Evolutionary conservation across 2,113 vertebrate genomes (phyloP).

Genomic region (Chrysemys picta): DNA sequence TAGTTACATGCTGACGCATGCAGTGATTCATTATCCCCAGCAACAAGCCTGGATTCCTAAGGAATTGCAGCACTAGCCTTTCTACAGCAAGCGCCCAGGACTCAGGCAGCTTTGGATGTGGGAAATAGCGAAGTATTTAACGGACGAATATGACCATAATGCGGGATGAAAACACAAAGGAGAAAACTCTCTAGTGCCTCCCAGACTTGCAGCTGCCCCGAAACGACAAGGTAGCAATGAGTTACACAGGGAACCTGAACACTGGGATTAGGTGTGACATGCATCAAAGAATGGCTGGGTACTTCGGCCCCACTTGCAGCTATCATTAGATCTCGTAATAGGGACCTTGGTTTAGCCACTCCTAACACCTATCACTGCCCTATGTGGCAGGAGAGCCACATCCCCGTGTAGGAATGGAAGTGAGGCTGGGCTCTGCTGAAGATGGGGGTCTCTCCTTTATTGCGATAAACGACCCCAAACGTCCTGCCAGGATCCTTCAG

Average conservation of each 20-base stretch:
- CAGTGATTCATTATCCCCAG: neutral
- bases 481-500: neutral
- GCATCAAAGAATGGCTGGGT: neutral
- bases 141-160: too few relatives aligned
- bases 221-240: neutral
- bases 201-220: neutral
- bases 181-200: neutral
- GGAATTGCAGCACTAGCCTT: neutral
- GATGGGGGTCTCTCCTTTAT: neutral
- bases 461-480: neutral
- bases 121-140: neutral
- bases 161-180: neutral
- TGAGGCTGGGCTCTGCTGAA: accelerated
- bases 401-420: neutral
- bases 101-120: neutral
- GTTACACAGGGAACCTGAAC: neutral
- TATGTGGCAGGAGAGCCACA: neutral
- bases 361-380: neutral
- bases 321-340: neutral
- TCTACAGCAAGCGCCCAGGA: neutral
- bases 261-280: too few relatives aligned
- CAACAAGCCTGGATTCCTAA: neutral
- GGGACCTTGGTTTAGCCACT: neutral
- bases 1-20: slow-evolving; percentile 4
- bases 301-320: slow-evolving; percentile 3